Base-by-base conservation (phyloP, 1,140 invertebrate genomes). In the Tachypleus tridentatus region DNA sequence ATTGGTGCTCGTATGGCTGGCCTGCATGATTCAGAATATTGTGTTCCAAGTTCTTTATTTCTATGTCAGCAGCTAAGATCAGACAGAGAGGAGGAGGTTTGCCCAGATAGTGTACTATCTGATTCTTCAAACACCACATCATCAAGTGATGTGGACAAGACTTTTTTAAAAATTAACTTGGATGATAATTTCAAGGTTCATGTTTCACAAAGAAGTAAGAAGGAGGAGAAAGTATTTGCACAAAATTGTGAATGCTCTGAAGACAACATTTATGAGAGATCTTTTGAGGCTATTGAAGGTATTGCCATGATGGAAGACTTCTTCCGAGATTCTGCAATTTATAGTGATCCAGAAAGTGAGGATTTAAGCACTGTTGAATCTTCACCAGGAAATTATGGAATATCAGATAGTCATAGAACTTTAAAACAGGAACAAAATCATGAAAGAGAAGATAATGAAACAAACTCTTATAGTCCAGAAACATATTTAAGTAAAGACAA, bases 1-100 rank as follows among this genome's bases (percentile, higher is more conserved):
- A 82, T 92, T 65, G 90, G 90, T 3, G 88, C 89, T 50, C 83
- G 89, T 63, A 90, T 93, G 73, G 89, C 89, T 9, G 67, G 65
- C 47, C 70, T 69, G n/a, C 51, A 67, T 7, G 68, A 73, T 49
- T 87, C 88, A 0, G 89, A 93, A 71, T 92, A 92, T 72, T 87
- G 86, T 0, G 87, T 92, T 76, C 88, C 89, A 5, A 82, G 81
- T 54, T 81, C 82, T 0, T 75, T 88, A 0, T 29, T 29, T 29
- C 29, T 29, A 29, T 29, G 29, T 29, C 81, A 68, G 6, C 72
- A 71, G 57, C 7, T 69, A 80, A 11, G 66, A 65, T 47, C 57
- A 49, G 29, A 29, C 29, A 65, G 58, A 60, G 60, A 65, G 11
- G 76, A 78, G 4, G 63, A 69, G 48, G 11, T 71, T 9, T 70